phyloP scores from a whole-genome alignment of 1,140 invertebrate species.

The Bombus terrestris region DNA sequence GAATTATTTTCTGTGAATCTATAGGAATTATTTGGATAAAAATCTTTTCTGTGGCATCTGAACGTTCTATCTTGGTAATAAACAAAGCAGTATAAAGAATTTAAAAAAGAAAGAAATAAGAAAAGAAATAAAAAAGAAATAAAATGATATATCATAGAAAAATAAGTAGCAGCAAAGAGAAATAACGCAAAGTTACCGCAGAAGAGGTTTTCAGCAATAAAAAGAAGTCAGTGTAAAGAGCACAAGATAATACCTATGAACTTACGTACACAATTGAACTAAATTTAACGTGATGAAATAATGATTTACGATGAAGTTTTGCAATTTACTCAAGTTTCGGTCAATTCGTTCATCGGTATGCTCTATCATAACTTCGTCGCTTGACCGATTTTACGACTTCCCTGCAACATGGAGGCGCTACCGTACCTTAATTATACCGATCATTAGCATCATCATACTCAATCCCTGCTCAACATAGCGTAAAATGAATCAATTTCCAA shows the following conservation, averaged over 20 bases:
- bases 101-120: neutral
- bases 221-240: neutral
- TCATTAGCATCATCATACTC: neutral
- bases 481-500: neutral
- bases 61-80: too few species aligned
- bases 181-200: too few species aligned
- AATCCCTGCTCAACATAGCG: neutral
- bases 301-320: neutral
- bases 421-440: neutral
- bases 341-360: neutral
- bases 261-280: too few species aligned
- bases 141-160: too few species aligned
- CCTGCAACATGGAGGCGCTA: accelerated
- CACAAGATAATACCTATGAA: too few species aligned
- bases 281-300: neutral
- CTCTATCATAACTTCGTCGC: neutral
- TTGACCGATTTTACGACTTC: neutral
- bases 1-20: too few species aligned
- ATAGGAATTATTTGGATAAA: too few species aligned
- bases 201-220: too few species aligned
- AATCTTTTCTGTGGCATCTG: too few species aligned
- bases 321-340: too few species aligned
- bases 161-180: too few species aligned
- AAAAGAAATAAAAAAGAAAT: neutral
- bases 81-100: neutral